phyloP scores from a whole-genome alignment of 1,140 invertebrate genomes.

The Drosophila setifemur region DNA sequence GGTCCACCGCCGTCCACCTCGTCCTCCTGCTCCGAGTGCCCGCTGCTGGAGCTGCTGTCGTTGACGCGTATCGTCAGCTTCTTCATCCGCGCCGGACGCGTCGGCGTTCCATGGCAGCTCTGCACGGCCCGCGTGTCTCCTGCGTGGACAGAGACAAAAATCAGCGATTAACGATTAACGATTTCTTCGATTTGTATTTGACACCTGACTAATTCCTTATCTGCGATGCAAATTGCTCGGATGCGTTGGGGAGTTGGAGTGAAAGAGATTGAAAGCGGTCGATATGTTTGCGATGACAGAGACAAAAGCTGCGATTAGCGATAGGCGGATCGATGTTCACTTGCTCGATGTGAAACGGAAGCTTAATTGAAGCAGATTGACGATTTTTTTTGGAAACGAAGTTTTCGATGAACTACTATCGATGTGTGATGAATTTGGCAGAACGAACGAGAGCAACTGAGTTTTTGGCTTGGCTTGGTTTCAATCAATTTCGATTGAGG shows the following conservation, averaged over 20 bases:
- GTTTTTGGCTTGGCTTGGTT: conserved; percentile 1
- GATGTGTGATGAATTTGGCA: no score
- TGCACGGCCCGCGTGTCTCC: conserved; percentile 60
- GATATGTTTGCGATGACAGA: no score
- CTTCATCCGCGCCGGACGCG: conserved; percentile 63
- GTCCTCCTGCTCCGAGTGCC: conserved; percentile 69
- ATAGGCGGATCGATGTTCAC: background rate
- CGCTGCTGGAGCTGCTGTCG: conserved; percentile 82
- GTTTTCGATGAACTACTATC: no score
- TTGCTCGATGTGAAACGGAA: no score
- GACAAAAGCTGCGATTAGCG: conserved; percentile 23
- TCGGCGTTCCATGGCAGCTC: conserved; percentile 71
- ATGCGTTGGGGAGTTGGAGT: no score
- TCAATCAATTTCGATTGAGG: conserved; percentile 17
- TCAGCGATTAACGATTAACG: conserved; percentile 20
- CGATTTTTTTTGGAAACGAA: no score
- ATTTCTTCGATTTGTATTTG: no score
- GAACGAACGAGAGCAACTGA: conserved; percentile 25
- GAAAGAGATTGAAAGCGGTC: no score
- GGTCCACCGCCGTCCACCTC: conserved; percentile 35
- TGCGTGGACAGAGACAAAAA: conserved; percentile 19
- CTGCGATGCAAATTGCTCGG: no score
- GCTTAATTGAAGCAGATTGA: no score
- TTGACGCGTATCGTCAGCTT: conserved; percentile 82
- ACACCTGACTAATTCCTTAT: no score